These are phyloP conservation scores for Venustaconcha ellipsiformis DNA, from an alignment of 1,140 invertebrate genomes.

Conservation along the genomic window DNA sequence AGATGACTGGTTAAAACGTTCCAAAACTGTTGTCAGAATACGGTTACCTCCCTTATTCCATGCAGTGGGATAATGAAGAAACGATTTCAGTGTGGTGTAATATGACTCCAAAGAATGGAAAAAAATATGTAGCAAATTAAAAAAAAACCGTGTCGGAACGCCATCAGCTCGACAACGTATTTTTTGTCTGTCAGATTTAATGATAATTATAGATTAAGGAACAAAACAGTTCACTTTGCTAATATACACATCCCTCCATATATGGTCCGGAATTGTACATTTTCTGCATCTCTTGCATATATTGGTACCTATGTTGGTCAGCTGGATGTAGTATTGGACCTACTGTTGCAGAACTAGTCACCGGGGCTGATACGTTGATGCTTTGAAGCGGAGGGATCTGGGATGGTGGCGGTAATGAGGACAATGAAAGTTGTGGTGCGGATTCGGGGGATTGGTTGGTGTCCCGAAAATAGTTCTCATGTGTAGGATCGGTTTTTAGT, in stretches of 20 bases:
- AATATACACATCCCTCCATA: slow-evolving; percentile 64
- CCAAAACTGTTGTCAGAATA: too few species aligned
- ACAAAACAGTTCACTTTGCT: neutral
- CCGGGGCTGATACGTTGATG: slow-evolving; percentile 26
- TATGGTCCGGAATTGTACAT: slow-evolving; percentile 61
- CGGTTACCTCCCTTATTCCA: too few species aligned
- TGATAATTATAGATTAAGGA: too few species aligned
- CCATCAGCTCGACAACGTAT: too few species aligned
- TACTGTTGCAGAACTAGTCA: slow-evolving; percentile 23
- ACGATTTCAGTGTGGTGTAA: too few species aligned
- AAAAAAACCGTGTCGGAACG: too few species aligned
- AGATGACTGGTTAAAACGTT: too few species aligned
- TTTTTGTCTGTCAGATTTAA: too few species aligned
- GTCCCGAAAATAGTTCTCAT: slow-evolving; percentile 43
- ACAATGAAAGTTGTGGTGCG: slow-evolving; percentile 36
- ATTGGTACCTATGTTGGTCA: slow-evolving; percentile 56
- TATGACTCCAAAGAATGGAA: too few species aligned
- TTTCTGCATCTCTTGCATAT: slow-evolving; percentile 61
- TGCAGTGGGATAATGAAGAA: too few species aligned
- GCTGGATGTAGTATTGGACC: slow-evolving; percentile 31
- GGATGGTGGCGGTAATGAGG: slow-evolving; percentile 32
- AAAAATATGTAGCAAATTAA: too few species aligned
- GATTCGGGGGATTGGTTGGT: slow-evolving; percentile 41
- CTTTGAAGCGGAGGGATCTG: slow-evolving; percentile 32
- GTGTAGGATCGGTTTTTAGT: slow-evolving; percentile 53